Base-by-base conservation (phyloP, 2,888 invertebrate genomes). In the Uloborus plumipes region DNA sequence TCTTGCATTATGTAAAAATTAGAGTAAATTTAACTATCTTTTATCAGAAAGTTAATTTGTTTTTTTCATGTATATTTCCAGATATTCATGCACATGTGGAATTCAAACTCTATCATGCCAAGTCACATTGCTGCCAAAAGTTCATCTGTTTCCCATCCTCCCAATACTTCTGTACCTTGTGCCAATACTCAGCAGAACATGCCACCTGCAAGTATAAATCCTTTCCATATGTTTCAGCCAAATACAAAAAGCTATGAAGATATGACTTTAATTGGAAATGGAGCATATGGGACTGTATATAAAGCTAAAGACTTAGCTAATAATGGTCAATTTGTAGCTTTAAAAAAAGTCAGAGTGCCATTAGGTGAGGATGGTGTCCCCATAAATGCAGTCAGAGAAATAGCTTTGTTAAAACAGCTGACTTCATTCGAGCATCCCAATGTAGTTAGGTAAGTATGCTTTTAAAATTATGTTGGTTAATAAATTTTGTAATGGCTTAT, bases 271-370 rank as follows among this genome's bases (percentile, higher is more conserved):
- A 88, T 88, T 53, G 90, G 89, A 9, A 88, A 90, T 93, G 98
- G 98, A 59, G 98, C 98, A 0, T 98, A 98, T 87, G 98, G 98
- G 16, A 97, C 96, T 0, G 98, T 98, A 1, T 98, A 96, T 90
- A 95, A 95, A 89, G 98, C 97, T 0, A 91, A 94, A 77, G 96
- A 98, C 88, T 91, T 93, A 18, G 92, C 92, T 86, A 94, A 94
- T 86, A 93, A 93, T 9, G 94, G 94, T 0, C 92, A 93, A 85
- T 82, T 65, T 82, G 98, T 98, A 15, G 99, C 99, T 0, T 92
- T 99, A 89, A 99, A 99, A 90, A 95, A 96, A 87, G 85, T 99
- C 0, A 93, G 94, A 75, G 94, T 99, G 13, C 93, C 95, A 0
- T 90, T 97, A 26, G 94, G 94, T 0, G 95, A 97, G 85, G 97